Percentiles rank a stretch among this genome's conserved stretches.
Evolutionary conservation across 2,113 vertebrate species (phyloP).

Genomic region (Melanotaenia duboulayi): DNA sequence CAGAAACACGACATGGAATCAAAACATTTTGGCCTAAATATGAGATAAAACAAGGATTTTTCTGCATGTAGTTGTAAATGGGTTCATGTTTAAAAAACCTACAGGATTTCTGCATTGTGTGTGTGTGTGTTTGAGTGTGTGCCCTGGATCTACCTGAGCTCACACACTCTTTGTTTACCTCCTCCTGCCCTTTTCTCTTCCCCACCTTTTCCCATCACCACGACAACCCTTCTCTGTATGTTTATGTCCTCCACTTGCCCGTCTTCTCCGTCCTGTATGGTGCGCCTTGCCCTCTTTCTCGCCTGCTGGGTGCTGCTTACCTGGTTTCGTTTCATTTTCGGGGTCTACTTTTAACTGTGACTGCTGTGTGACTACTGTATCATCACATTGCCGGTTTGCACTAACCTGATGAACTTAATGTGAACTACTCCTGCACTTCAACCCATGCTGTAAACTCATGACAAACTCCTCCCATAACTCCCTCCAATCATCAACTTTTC

Average conservation of each 20-base stretch:
- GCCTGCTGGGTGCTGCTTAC: constrained; percentile 13
- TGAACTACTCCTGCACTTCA: constrained; percentile 22
- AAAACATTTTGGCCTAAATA: background rate
- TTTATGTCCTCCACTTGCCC: background rate
- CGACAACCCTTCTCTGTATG: constrained; percentile 12
- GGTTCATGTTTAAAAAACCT: no score
- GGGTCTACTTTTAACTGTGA: constrained; percentile 40
- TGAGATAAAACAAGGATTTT: background rate
- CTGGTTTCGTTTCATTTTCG: constrained; percentile 17
- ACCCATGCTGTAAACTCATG: background rate
- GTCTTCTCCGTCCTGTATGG: background rate
- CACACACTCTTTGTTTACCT: constrained; percentile 51
- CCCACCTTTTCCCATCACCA: background rate
- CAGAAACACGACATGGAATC: background rate
- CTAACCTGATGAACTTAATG: constrained; percentile 45
- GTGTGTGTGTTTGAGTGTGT: background rate
- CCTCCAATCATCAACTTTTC: background rate
- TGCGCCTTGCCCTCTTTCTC: constrained; percentile 69
- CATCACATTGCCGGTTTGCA: background rate
- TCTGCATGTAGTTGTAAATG: background rate
- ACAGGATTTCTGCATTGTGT: no score
- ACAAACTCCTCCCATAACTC: background rate
- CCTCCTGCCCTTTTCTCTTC: background rate
- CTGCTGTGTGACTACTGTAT: constrained; percentile 1
- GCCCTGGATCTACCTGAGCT: constrained; percentile 45